phyloP scores from a whole-genome alignment of 2,888 invertebrate genomes.

The Folsomia manolachei region DNA sequence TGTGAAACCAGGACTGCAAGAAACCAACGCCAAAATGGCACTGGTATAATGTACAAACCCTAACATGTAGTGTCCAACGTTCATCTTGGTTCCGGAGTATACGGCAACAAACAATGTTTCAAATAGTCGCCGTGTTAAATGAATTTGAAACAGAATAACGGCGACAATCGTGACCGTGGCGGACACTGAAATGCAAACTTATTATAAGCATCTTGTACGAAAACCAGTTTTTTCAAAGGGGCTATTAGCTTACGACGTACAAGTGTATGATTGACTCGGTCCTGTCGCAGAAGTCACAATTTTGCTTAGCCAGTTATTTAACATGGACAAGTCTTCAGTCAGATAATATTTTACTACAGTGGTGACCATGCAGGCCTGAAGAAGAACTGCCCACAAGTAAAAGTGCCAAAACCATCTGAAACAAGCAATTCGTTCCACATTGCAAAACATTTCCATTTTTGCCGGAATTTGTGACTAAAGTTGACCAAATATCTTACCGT shows the following conservation, averaged over 20 bases:
- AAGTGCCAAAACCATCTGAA: conserved; percentile 73
- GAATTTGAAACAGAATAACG: conserved; percentile 19
- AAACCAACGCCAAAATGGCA: conserved; percentile 57
- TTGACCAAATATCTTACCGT: conserved; percentile 54
- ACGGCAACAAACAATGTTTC: conserved; percentile 78
- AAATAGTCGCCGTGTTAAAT: conserved; percentile 68
- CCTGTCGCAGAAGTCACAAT: conserved; percentile 58
- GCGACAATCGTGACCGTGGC: conserved; percentile 19
- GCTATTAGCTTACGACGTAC: conserved; percentile 59
- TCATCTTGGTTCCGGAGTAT: conserved; percentile 76
- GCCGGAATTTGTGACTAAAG: not conserved
- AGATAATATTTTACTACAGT: conserved; percentile 59
- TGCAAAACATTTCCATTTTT: too few relatives aligned
- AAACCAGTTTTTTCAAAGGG: not conserved
- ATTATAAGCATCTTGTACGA: not conserved
- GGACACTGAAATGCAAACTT: conserved; percentile 14
- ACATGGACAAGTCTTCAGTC: conserved; percentile 53
- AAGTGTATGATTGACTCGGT: conserved; percentile 53
- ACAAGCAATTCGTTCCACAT: too few relatives aligned
- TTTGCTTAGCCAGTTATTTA: conserved; percentile 56
- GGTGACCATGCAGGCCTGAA: conserved; percentile 59
- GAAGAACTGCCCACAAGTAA: conserved; percentile 67
- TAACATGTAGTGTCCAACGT: conserved; percentile 71
- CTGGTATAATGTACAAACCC: conserved; percentile 78
- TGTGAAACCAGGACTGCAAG: conserved; percentile 30